These are phyloP conservation scores for Thymelicus lineola DNA, from an alignment of 2,888 invertebrate species.

Conservation along the genomic window DNA sequence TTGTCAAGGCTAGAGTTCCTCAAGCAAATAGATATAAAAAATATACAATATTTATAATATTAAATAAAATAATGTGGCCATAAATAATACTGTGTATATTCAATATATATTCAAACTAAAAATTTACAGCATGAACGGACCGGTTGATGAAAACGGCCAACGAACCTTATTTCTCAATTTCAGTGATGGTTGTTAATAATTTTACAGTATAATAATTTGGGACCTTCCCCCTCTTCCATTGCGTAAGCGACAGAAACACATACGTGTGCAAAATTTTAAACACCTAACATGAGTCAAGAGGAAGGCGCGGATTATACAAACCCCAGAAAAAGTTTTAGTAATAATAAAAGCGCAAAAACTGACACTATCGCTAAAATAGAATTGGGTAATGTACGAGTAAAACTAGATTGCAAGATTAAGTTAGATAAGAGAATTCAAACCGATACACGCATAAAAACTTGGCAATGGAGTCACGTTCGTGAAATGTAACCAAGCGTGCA, in stretches of 20 bases:
- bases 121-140: constrained; percentile 33
- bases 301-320: constrained; percentile 57
- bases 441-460: constrained; percentile 59
- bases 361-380: constrained; percentile 41
- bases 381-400: constrained; percentile 71
- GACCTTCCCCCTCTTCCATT: constrained; percentile 65
- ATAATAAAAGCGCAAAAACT: constrained; percentile 10
- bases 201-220: constrained; percentile 50
- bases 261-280: constrained; percentile 45
- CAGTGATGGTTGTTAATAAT: constrained; percentile 47
- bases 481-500: constrained; percentile 70
- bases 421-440: constrained; percentile 64
- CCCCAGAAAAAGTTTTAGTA: constrained; percentile 49
- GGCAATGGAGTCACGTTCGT: constrained; percentile 73
- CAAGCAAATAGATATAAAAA: neutral
- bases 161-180: constrained; percentile 59
- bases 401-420: constrained; percentile 64
- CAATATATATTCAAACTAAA: constrained; percentile 46
- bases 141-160: constrained; percentile 48
- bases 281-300: constrained; percentile 53
- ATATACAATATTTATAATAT: neutral
- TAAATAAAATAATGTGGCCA: no score
- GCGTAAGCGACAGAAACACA: constrained; percentile 54
- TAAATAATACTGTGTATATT: neutral
- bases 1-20: neutral